Evolutionary conservation across 2,797 vertebrate genomes (phyloP), one percentile per base, ranked within the genome.

Genomic region (Coreius guichenoti): DNA sequence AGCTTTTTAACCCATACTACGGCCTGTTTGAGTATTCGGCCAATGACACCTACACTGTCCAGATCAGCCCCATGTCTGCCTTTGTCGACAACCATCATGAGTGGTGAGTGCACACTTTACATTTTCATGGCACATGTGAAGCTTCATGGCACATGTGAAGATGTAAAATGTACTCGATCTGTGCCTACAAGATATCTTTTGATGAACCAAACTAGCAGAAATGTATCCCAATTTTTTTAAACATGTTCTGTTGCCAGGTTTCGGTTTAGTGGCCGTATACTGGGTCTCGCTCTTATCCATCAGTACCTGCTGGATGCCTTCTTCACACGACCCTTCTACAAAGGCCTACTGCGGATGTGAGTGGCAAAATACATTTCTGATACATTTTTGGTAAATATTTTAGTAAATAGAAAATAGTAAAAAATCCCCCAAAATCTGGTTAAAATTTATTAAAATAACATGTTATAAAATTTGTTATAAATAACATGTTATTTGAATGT

Each of bases 31-130:
- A 99, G 90, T 99, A 99, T 92, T 99, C 98, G 33, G 98, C 98
- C 92, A 99, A 99, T 0, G 98, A 99, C 92, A 99, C 98, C 3
- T 99, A 99, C 90, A 99, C 98, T 33, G 98, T 99, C 87, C 98
- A 99, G 94, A 99, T 99, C 92, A 99, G 98, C 95, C 98, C 98
- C 87, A 99, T 99, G 98, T 99, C 98, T 85, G 98, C 98, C 88
- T 99, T 99, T 43, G 98, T 99, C 63, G 98, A 99, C 94, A 99
- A 99, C 95, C 98, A 99, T 90, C 98, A 99, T 1, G 98, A 99
- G 90, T 99, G 98, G 98, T 99, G 94, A 96, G 95, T 16, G 47
- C 33, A 23, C 56, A 8, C n/a, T 23, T 31, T 0, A 31, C 13
- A 21, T 19, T 58, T 69, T 69, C 1, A 16, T 31, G 23, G 14